Conservation (phyloP, 2,888 invertebrate species). For the Rhingia rostrata region DNA sequence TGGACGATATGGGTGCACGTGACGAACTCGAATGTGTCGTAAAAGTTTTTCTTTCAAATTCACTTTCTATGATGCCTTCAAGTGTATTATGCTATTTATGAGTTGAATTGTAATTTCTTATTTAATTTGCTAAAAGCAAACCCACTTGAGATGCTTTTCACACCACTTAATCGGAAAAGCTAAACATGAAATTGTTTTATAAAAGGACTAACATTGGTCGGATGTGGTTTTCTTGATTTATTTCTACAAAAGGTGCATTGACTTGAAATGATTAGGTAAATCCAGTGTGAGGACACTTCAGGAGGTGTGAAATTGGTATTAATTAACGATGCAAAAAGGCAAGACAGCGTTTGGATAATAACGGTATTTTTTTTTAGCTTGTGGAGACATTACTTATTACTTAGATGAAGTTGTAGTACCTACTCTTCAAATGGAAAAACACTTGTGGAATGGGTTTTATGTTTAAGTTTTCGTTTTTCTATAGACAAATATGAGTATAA, state of each 20-base stretch:
- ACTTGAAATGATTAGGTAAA: neutral
- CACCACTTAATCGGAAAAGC: neutral
- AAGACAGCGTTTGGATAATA: neutral
- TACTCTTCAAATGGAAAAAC: no score
- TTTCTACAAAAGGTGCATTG: neutral
- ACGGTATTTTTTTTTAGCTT: neutral
- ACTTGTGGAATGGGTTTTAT: no score
- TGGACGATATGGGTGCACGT: constrained; percentile 33
- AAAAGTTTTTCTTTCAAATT: constrained; percentile 57
- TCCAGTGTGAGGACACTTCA: neutral
- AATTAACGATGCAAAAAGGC: neutral
- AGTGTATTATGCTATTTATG: neutral
- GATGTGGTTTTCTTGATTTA: neutral
- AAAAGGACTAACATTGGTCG: neutral
- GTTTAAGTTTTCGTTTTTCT: no score
- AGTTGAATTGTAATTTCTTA: constrained; percentile 11
- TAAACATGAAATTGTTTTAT: neutral
- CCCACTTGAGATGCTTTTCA: constrained; percentile 11
- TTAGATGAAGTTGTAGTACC: no score
- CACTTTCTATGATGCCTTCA: constrained; percentile 54
- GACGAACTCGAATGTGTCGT: constrained; percentile 49
- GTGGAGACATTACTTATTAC: neutral
- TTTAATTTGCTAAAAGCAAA: constrained; percentile 7
- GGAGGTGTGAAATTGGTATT: neutral
- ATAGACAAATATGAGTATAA: no score